Conservation (phyloP, 2,113 vertebrate species). For the Trachemys scripta region DNA sequence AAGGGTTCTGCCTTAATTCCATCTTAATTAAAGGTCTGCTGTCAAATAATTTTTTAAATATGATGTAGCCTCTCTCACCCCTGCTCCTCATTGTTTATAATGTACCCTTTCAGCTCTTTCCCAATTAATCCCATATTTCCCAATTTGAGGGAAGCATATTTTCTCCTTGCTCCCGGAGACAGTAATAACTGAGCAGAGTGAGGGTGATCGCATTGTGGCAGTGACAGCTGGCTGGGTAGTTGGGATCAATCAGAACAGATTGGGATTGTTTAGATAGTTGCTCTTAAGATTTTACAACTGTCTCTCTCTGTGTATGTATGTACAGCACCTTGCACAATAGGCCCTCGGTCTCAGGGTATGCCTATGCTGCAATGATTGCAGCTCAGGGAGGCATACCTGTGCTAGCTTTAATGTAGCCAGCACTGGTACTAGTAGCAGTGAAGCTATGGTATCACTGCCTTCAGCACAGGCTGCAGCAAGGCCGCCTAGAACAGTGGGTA, state of each 20-base stretch:
- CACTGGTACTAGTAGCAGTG: no score
- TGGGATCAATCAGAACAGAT: background rate
- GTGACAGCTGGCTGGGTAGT: background rate
- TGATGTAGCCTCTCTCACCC: background rate
- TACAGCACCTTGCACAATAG: background rate
- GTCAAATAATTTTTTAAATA: background rate
- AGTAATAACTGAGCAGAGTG: background rate
- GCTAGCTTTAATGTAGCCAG: background rate
- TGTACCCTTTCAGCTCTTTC: background rate
- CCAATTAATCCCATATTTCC: background rate
- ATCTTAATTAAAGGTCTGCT: background rate
- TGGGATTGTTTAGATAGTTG: background rate
- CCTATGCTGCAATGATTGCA: background rate
- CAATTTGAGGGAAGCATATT: background rate
- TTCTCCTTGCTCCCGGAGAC: background rate
- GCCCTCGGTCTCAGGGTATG: background rate
- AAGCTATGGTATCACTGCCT: no score
- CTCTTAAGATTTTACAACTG: background rate
- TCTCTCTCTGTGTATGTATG: background rate
- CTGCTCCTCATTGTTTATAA: background rate
- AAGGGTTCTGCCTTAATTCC: background rate
- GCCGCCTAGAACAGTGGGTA: no score
- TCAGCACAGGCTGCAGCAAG: no score
- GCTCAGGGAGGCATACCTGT: background rate
- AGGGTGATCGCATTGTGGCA: background rate